Evolutionary conservation across 2,113 vertebrate species (phyloP), one percentile per base, ranked within the genome.

Genomic region (Electrona antarctica): DNA sequence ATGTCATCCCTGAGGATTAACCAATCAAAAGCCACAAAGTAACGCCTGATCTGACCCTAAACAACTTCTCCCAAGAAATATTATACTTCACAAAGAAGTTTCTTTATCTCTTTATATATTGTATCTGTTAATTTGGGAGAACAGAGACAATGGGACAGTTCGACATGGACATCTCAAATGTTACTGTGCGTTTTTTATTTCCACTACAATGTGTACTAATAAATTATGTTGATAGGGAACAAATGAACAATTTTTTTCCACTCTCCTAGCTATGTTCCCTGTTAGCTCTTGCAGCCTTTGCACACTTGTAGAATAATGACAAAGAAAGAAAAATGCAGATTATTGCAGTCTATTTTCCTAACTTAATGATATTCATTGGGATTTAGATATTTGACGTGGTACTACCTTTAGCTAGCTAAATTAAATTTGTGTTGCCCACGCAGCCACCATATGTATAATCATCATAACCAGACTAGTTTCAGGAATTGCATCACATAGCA

Each of bases 301-400:
- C 88, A 89, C 88, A 90, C 55, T 75, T 85, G 2, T 60, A 67
- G 48, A 78, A 76, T 79, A 82, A 78, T 72, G 65, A 77, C 64
- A 52, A 82, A 64, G 48, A 71, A 74, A 87, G 13, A 48, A 65
- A 70, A 65, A 28, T 33, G 65, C 50, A 83, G 65, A 87, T 60
- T 6, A 41, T 3, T 41, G 33, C 33, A 41, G n/a, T 86, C 57
- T 90, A 88, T 92, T 91, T 89, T 92, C 73, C 73, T 90, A 88
- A 62, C 15, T 28, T 74, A 65, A 61, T 73, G 2, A 64, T 54
- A 48, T 68, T 9, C 49, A 57, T 47, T 13, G 69, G 86, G 71
- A 81, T 49, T 46, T 0, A 67, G 64, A 86, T 41, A 6, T 41
- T 41, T 41, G 0, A 81, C 79, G 81, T 81, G 49, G 49, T 64